A percentile compares a stretch with the other conserved stretches of the same genome.
phyloP scores from a whole-genome alignment of 2,797 vertebrate genomes.

The Diplodus sargus region DNA sequence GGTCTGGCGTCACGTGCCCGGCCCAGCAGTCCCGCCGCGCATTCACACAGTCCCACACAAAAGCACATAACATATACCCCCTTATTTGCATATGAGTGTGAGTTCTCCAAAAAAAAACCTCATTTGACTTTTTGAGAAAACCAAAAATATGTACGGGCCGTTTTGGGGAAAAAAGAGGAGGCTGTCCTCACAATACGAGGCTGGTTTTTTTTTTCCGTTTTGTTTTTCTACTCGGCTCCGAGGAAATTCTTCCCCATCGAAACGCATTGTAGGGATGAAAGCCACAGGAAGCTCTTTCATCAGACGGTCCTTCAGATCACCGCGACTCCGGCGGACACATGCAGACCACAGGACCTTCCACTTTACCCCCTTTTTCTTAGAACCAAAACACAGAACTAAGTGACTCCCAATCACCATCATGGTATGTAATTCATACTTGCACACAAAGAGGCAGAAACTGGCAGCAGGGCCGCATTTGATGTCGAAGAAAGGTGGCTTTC shows the following conservation, averaged over 20 bases:
- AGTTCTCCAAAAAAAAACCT: slow-evolving; percentile 22
- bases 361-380: not conserved
- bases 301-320: slow-evolving; percentile 42
- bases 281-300: slow-evolving; percentile 66
- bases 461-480: not conserved
- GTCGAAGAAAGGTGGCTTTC: slow-evolving; percentile 27
- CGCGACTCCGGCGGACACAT: slow-evolving; percentile 43
- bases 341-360: slow-evolving; percentile 29
- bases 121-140: slow-evolving; percentile 28
- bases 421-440: not conserved
- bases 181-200: slow-evolving; percentile 27
- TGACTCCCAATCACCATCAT: slow-evolving; percentile 23
- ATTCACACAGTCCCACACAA: slow-evolving; percentile 23
- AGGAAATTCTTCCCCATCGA: slow-evolving; percentile 51
- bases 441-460: not conserved
- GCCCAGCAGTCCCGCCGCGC: not conserved
- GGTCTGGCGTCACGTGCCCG: not conserved
- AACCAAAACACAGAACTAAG: slow-evolving; percentile 16
- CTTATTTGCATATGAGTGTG: slow-evolving; percentile 37
- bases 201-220: not conserved
- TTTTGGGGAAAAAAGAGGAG: slow-evolving; percentile 5
- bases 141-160: slow-evolving; percentile 23
- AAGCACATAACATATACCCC: not conserved
- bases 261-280: slow-evolving; percentile 64
- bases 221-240: slow-evolving; percentile 14